Base-by-base conservation (phyloP, 2,113 vertebrate species). In the Dasyprocta punctata region DNA sequence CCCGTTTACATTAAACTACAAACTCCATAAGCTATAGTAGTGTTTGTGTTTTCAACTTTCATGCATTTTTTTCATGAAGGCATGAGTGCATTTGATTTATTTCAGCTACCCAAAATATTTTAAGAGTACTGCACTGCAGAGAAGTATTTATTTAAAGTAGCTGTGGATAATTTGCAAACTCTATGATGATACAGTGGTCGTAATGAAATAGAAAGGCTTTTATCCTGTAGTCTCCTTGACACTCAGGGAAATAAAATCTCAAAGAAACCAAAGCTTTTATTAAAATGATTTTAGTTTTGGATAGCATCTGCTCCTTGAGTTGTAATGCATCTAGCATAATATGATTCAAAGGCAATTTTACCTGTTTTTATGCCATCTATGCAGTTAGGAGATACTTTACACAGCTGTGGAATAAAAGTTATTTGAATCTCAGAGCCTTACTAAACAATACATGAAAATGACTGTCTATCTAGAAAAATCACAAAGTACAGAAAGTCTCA, bases 161-260 rank as follows among this genome's bases (percentile, higher is more conserved):
- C 58, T 97, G 92, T 93, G 92, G 97, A 97, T 97, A 96, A 97
- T 97, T 85, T 97, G 93, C 77, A 97, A 98, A 97, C 61, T 97
- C 94, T 89, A 0, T 89, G 75, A 92, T 97, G 95, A 94, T 73
- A 86, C 56, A 24, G 69, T 92, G 81, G 47, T 96, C 60, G 49
- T 98, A 98, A 98, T 93, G 96, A 98, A 98, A 94, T 52, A 98
- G 91, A 98, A 98, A 98, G 78, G 24, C 26, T 97, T 98, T 94
- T 93, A 97, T 93, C 98, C 94, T 98, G 20, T 94, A 81, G 93
- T 98, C 96, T 94, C 78, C 94, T 88, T 98, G 41, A 90, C 93
- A 97, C 56, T 98, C 83, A 83, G 86, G 92, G 96, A 98, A 98
- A 97, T 61, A 98, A 97, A 98, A 96, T 94, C 93, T 97, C 97